Conservation (phyloP, 2,888 invertebrate genomes). For the Temnothorax rugatulus region DNA sequence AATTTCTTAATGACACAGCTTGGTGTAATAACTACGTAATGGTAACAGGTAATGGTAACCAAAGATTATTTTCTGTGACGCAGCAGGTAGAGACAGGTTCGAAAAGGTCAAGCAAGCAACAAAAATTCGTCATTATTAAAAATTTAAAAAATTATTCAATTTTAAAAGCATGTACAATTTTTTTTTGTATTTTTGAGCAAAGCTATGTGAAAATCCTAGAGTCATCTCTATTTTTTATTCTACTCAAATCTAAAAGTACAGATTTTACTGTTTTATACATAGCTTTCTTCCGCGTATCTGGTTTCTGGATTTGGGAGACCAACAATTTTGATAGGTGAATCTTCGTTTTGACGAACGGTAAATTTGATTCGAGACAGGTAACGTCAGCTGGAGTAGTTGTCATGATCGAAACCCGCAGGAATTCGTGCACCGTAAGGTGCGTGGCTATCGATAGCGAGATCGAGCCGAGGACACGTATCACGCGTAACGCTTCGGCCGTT, state of each 20-base stretch:
- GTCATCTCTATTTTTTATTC: not conserved
- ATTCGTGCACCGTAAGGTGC: constrained; percentile 68
- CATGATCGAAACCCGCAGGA: constrained; percentile 52
- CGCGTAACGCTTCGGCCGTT: constrained; percentile 78
- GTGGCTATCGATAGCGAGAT: constrained; percentile 78
- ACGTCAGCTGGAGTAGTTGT: constrained; percentile 17
- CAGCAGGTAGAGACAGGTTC: not conserved
- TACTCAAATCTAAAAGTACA: not conserved
- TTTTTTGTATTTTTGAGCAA: not conserved
- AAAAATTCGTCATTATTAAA: not conserved
- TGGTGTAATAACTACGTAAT: not conserved
- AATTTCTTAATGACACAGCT: constrained; percentile 12
- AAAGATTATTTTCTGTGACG: not conserved
- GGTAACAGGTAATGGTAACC: not conserved
- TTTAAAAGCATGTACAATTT: not conserved
- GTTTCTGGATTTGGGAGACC: not conserved
- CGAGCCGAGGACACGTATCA: constrained; percentile 73
- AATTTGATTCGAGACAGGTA: constrained; percentile 19
- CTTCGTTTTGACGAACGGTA: not conserved
- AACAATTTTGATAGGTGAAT: not conserved
- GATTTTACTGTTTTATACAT: not conserved
- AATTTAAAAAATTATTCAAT: not conserved
- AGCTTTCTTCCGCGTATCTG: not conserved
- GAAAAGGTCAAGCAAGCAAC: not conserved
- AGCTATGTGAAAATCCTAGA: not conserved